These are phyloP conservation scores for Protaetia brevitarsis DNA, from an alignment of 1,140 invertebrate genomes.

Conservation along the genomic window DNA sequence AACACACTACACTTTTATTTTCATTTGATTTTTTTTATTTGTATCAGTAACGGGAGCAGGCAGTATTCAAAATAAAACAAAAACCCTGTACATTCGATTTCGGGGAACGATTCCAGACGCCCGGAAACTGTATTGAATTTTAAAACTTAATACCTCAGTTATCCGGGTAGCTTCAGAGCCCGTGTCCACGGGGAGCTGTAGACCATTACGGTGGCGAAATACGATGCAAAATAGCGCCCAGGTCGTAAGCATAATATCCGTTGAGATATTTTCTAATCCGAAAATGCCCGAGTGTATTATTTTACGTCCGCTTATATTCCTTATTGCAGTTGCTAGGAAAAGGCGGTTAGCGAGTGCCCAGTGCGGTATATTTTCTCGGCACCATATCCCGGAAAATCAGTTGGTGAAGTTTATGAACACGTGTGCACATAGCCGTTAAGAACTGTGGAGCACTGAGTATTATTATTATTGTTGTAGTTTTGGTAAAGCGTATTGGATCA, in stretches of 20 bases:
- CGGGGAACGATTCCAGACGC: not conserved
- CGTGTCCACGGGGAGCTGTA: not conserved
- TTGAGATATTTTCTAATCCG: slow-evolving; percentile 6
- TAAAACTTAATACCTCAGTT: slow-evolving; percentile 6
- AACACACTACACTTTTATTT: too few relatives aligned
- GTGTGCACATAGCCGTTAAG: too few relatives aligned
- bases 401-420: not conserved
- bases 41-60: too few relatives aligned
- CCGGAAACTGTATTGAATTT: not conserved
- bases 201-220: slow-evolving; percentile 6
- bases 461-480: too few relatives aligned
- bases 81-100: too few relatives aligned
- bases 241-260: too few relatives aligned
- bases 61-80: too few relatives aligned
- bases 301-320: not conserved
- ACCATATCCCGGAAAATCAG: not conserved
- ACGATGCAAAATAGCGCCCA: not conserved
- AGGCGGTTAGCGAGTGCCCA: not conserved
- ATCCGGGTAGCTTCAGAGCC: not conserved
- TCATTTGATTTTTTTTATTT: too few relatives aligned
- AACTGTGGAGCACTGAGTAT: too few relatives aligned
- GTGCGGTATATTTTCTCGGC: not conserved
- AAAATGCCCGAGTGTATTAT: not conserved
- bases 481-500: too few relatives aligned
- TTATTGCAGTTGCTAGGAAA: not conserved